These are phyloP conservation scores for Rhingia campestris DNA, from an alignment of 2,888 invertebrate genomes.

Conservation along the genomic window DNA sequence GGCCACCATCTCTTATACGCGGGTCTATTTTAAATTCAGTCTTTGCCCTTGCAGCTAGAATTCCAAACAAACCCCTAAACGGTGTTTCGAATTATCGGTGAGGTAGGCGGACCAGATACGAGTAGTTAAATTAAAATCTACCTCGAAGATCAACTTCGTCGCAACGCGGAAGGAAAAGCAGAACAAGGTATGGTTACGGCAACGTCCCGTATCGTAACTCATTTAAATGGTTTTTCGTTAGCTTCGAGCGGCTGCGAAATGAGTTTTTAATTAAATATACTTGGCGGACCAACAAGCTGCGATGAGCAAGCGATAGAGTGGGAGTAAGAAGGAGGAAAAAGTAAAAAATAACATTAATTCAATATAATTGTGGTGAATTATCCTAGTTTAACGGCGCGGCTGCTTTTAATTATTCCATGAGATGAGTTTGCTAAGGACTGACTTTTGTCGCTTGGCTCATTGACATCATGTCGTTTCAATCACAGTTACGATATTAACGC, in stretches of 20 bases:
- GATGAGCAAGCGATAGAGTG: slow-evolving; percentile 9
- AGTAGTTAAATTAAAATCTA: slow-evolving; percentile 67
- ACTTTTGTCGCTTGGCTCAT: slow-evolving; percentile 17
- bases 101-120: slow-evolving; percentile 53
- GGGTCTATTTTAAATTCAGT: slow-evolving; percentile 17
- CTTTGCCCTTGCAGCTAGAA: slow-evolving; percentile 13
- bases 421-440: slow-evolving; percentile 47
- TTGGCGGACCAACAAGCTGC: slow-evolving; percentile 46
- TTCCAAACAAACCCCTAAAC: slow-evolving; percentile 33
- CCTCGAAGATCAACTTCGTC: slow-evolving; percentile 56
- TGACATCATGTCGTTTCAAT: slow-evolving; percentile 18
- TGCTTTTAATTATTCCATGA: slow-evolving; percentile 65
- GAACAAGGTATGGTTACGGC: slow-evolving; percentile 24
- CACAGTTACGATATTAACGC: slow-evolving; percentile 36
- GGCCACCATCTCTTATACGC: slow-evolving; percentile 26
- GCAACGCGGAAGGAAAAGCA: slow-evolving; percentile 22
- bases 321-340: too few species aligned
- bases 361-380: slow-evolving; percentile 78
- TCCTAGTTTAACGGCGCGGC: slow-evolving; percentile 72
- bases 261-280: slow-evolving; percentile 80
- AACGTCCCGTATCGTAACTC: slow-evolving; percentile 65
- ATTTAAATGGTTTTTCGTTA: slow-evolving; percentile 72
- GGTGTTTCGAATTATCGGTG: slow-evolving; percentile 52
- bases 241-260: slow-evolving; percentile 75
- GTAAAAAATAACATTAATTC: slow-evolving; percentile 58